phyloP scores from a whole-genome alignment of 1,140 invertebrate species.

The Leptoteleia sp. region DNA sequence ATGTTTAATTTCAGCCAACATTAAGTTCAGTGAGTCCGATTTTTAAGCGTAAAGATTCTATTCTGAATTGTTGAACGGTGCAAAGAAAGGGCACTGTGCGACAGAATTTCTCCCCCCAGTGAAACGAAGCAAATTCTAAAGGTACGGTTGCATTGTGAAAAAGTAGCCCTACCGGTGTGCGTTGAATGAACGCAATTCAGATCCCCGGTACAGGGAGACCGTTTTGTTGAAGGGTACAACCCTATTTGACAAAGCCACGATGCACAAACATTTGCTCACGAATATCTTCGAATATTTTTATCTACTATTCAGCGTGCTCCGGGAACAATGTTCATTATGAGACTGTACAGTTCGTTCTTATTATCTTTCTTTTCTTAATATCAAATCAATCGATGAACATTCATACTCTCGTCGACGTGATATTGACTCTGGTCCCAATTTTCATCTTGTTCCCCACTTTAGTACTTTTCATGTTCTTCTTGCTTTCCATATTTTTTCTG shows the following conservation, averaged over 20 bases:
- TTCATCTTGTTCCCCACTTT: conserved; percentile 68
- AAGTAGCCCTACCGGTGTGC: conserved; percentile 57
- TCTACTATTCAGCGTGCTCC: not conserved
- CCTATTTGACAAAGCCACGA: conserved; percentile 3
- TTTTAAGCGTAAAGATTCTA: no score
- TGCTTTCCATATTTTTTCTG: no score
- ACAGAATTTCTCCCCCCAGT: conserved; percentile 4
- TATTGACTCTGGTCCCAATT: no score
- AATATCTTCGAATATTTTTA: conserved; percentile 8
- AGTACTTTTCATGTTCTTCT: conserved; percentile 55
- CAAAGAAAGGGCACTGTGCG: not conserved
- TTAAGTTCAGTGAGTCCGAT: no score
- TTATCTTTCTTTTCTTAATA: no score
- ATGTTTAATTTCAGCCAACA: no score
- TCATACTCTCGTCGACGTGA: not conserved
- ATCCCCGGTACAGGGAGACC: conserved; percentile 27
- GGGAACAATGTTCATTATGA: no score
- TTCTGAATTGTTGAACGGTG: no score
- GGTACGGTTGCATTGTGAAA: conserved; percentile 54
- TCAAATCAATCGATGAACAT: no score
- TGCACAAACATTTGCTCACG: conserved; percentile 19
- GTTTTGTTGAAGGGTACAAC: conserved; percentile 40
- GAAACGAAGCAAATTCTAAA: conserved; percentile 48
- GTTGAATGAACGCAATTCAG: conserved; percentile 42
- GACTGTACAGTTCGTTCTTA: no score